Evolutionary conservation across 2,888 invertebrate species (phyloP).

Genomic region (Ophioninae sp.): DNA sequence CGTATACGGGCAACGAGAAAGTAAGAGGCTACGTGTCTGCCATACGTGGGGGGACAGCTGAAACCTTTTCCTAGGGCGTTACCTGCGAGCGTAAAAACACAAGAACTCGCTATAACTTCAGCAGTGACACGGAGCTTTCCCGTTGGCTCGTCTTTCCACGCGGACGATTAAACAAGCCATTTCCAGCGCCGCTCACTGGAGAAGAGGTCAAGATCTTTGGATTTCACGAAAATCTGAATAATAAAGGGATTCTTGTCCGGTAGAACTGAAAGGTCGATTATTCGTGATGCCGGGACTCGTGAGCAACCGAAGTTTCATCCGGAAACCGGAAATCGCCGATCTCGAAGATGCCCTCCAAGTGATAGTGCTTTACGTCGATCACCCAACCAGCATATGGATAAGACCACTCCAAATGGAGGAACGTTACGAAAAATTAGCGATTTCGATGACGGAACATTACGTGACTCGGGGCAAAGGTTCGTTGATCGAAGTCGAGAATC

Average conservation of each 20-base stretch:
- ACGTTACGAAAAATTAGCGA: not conserved
- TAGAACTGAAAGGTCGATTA: not conserved
- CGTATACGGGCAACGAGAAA: not conserved
- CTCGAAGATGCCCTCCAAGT: constrained; percentile 16
- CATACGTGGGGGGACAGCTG: not conserved
- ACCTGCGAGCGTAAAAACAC: not conserved
- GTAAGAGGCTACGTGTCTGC: not conserved
- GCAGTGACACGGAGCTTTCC: not conserved
- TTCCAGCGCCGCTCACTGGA: not conserved
- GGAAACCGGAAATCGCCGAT: constrained; percentile 13
- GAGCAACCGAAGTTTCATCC: constrained; percentile 22
- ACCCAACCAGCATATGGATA: constrained; percentile 52
- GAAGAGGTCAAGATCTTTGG: not conserved
- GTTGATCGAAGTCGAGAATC: not conserved
- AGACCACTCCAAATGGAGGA: constrained; percentile 30
- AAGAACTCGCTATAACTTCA: not conserved
- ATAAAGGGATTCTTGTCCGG: not conserved
- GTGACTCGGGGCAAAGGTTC: constrained; percentile 8
- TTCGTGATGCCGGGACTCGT: constrained; percentile 19
- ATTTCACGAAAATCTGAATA: not conserved
- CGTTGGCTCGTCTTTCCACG: not conserved
- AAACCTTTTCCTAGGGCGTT: not conserved
- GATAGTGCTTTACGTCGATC: constrained; percentile 38
- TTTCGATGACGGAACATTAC: constrained; percentile 40
- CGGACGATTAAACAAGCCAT: not conserved